Conservation (phyloP, 2,797 vertebrate species). For the Sebastes vulpes region DNA sequence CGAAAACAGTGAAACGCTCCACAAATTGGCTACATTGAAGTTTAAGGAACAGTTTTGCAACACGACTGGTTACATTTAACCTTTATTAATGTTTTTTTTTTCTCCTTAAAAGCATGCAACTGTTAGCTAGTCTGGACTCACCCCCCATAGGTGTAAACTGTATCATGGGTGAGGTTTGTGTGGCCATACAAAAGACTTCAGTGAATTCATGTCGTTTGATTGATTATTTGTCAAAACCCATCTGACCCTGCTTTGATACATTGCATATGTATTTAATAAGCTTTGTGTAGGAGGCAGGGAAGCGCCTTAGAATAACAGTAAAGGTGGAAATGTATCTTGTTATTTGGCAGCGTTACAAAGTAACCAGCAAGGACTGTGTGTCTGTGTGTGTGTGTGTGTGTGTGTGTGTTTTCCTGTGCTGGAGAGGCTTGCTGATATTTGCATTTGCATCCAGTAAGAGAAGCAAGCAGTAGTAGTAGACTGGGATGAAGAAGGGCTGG, state of each 20-base stretch:
- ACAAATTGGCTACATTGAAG: constrained; percentile 56
- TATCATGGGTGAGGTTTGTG: constrained; percentile 77
- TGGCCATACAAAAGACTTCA: constrained; percentile 69
- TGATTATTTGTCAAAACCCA: constrained; percentile 17
- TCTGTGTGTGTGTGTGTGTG: background rate
- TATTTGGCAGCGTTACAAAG: constrained; percentile 67
- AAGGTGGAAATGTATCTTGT: constrained; percentile 35
- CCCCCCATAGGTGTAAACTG: constrained; percentile 55
- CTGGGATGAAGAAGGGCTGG: background rate
- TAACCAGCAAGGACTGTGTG: constrained; percentile 11
- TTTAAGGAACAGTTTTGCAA: constrained; percentile 47
- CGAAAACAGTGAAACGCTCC: constrained; percentile 50
- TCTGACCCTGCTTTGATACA: background rate
- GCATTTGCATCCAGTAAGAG: constrained; percentile 25
- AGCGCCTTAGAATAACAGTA: constrained; percentile 8
- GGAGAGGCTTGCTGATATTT: constrained; percentile 12
- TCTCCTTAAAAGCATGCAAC: constrained; percentile 6
- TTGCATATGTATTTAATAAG: background rate
- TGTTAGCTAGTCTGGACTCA: constrained; percentile 4
- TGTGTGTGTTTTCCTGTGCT: constrained; percentile 10
- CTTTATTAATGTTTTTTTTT: background rate
- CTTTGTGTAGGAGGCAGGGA: constrained; percentile 33
- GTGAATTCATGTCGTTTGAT: constrained; percentile 13
- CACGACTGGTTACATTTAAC: background rate
- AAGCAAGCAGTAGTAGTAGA: background rate